phyloP scores from a whole-genome alignment of 2,888 invertebrate species.

The Trichopoda pennipes region DNA sequence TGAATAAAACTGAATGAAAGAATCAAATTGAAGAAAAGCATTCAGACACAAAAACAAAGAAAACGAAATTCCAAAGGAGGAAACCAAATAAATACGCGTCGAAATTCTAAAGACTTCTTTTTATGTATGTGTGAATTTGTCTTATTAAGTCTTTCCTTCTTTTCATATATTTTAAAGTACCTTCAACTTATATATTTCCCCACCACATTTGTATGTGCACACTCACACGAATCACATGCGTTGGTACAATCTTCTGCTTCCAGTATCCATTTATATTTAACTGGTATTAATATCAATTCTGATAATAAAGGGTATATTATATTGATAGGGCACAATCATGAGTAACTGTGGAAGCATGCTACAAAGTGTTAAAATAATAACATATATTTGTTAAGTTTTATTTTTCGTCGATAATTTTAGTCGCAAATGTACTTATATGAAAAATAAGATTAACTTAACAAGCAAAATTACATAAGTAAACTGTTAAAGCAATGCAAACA shows the following conservation, averaged over 20 bases:
- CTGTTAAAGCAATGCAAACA: too few relatives aligned
- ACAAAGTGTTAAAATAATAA: neutral
- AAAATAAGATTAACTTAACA: too few relatives aligned
- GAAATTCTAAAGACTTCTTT: neutral
- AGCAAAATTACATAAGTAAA: too few relatives aligned
- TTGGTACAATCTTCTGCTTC: slow-evolving; percentile 14
- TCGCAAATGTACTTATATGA: too few relatives aligned
- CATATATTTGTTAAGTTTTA: too few relatives aligned
- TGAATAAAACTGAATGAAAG: slow-evolving; percentile 32
- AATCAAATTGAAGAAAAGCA: slow-evolving; percentile 44
- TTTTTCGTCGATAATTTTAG: too few relatives aligned
- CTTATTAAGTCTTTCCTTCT: slow-evolving; percentile 8
- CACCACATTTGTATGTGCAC: neutral
- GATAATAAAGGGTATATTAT: neutral
- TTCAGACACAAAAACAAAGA: slow-evolving; percentile 1
- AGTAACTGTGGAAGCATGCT: neutral
- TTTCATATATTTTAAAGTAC: slow-evolving; percentile 17
- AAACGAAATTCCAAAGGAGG: slow-evolving; percentile 18
- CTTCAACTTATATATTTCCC: slow-evolving; percentile 8
- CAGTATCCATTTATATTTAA: slow-evolving; percentile 43
- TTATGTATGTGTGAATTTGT: neutral
- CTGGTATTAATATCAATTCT: slow-evolving; percentile 44
- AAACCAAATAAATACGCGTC: slow-evolving; percentile 14
- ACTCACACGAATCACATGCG: too few relatives aligned
- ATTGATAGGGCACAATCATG: neutral